Conservation (phyloP, 1,140 invertebrate genomes). For the Drosophila mauritiana region DNA sequence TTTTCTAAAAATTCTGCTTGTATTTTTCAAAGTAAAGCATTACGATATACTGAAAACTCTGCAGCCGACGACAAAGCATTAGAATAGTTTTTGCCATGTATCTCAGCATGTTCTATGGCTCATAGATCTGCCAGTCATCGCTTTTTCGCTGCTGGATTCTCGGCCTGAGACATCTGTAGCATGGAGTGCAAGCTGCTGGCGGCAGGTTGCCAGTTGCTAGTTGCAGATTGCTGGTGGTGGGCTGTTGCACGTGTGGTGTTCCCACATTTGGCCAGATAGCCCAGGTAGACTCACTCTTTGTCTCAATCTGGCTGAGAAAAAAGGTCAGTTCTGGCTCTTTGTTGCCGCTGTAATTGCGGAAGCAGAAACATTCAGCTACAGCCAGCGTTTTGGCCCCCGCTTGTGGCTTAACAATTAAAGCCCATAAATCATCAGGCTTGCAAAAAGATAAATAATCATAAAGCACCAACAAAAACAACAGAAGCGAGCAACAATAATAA, state of each 20-base stretch:
- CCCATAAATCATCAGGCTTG: constrained; percentile 36
- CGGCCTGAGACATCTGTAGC: constrained; percentile 8
- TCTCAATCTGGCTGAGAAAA: constrained; percentile 35
- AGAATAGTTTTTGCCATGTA: constrained; percentile 2
- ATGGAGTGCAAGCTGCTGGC: constrained; percentile 2
- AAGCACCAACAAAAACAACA: constrained; percentile 5
- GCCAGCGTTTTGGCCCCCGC: constrained; percentile 17
- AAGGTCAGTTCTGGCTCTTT: constrained; percentile 40
- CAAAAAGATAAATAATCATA: background rate
- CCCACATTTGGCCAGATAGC: constrained; percentile 17
- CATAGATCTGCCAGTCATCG: constrained; percentile 16
- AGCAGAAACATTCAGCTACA: constrained; percentile 24
- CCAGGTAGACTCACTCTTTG: constrained; percentile 7
- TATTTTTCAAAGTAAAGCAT: background rate
- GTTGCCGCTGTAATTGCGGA: constrained; percentile 40
- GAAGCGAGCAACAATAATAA: constrained; percentile 1
- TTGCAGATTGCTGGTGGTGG: constrained; percentile 5
- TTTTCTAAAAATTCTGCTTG: background rate
- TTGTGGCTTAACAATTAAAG: constrained; percentile 28
- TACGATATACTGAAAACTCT: no score
- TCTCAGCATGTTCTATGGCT: background rate
- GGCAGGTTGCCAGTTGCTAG: constrained; percentile 8
- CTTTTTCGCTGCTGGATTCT: constrained; percentile 12
- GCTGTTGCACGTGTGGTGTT: constrained; percentile 33
- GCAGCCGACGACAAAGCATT: background rate